A percentile compares a stretch with the other conserved stretches of the same genome.
These are phyloP conservation scores for Tauraco hartlaubi DNA, from an alignment of 2,797 vertebrate genomes.

Conservation along the genomic window DNA sequence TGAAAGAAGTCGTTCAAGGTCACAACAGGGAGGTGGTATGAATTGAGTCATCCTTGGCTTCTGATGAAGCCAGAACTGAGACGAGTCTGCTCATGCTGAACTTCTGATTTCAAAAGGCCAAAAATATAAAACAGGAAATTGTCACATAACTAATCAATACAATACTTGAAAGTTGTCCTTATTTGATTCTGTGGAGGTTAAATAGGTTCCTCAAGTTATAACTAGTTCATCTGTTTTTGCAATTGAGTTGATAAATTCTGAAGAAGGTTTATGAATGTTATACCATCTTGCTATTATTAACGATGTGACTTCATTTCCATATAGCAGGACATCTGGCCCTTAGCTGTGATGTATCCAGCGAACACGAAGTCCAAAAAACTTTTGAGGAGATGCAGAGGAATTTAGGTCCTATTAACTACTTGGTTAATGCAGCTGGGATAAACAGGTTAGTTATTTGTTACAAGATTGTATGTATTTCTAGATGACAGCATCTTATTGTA, in stretches of 20 bases:
- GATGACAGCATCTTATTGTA: background rate
- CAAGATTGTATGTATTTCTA: background rate
- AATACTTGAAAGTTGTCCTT: background rate
- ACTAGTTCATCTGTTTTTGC: background rate
- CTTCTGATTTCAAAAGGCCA: background rate
- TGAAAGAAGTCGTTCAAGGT: background rate
- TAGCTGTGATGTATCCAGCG: slow-evolving; percentile 90
- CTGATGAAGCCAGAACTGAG: background rate
- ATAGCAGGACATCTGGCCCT: slow-evolving; percentile 87
- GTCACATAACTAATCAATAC: background rate
- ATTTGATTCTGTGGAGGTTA: background rate
- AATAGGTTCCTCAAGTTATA: background rate
- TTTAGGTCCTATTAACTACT: slow-evolving; percentile 87
- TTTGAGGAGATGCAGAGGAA: slow-evolving; percentile 87
- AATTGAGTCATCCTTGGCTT: background rate
- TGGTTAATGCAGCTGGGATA: slow-evolving; percentile 94
- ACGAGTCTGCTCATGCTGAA: background rate
- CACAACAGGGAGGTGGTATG: background rate
- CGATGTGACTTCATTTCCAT: slow-evolving; percentile 37
- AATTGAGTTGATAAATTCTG: background rate
- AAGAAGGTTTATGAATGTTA: background rate
- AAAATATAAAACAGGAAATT: background rate
- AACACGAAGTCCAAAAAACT: slow-evolving; percentile 85
- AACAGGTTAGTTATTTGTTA: slow-evolving; percentile 85
- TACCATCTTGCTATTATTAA: background rate